Percentiles rank a stretch among this genome's conserved stretches.
phyloP scores from a whole-genome alignment of 2,888 invertebrate species.

The Sesia apiformis region DNA sequence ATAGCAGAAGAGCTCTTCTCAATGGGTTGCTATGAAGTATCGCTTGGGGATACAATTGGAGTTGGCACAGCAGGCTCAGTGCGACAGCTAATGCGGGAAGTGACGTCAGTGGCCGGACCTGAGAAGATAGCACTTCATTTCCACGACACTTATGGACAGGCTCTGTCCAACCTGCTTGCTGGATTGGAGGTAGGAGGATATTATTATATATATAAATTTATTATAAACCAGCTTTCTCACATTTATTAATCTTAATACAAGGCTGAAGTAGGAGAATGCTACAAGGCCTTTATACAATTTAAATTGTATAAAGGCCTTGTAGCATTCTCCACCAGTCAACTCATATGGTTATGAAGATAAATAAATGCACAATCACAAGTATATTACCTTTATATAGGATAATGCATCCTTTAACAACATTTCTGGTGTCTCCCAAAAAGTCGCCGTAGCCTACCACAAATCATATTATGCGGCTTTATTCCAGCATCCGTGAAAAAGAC shows the following conservation, averaged over 20 bases:
- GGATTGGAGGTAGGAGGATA: conserved; percentile 81
- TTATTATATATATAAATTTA: neutral
- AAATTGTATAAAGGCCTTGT: no score
- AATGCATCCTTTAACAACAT: no score
- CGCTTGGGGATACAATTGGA: conserved; percentile 97
- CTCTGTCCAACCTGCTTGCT: conserved; percentile 92
- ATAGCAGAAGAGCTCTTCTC: conserved; percentile 80
- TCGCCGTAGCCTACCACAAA: no score
- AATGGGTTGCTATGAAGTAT: conserved; percentile 96
- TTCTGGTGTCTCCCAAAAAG: no score
- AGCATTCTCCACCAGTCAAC: no score
- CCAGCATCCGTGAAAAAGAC: no score
- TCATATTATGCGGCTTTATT: no score
- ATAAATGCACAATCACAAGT: no score
- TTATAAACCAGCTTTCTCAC: neutral
- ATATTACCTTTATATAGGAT: no score
- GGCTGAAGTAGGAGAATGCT: no score
- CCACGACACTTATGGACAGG: conserved; percentile 99
- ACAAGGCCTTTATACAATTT: no score
- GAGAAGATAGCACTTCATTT: conserved; percentile 93
- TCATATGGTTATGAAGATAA: no score
- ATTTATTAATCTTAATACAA: neutral
- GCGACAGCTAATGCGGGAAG: conserved; percentile 82
- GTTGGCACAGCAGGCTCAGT: conserved; percentile 92
- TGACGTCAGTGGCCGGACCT: conserved; percentile 77